Evolutionary conservation across 2,113 vertebrate species (phyloP).

Genomic region (Pedetes capensis): DNA sequence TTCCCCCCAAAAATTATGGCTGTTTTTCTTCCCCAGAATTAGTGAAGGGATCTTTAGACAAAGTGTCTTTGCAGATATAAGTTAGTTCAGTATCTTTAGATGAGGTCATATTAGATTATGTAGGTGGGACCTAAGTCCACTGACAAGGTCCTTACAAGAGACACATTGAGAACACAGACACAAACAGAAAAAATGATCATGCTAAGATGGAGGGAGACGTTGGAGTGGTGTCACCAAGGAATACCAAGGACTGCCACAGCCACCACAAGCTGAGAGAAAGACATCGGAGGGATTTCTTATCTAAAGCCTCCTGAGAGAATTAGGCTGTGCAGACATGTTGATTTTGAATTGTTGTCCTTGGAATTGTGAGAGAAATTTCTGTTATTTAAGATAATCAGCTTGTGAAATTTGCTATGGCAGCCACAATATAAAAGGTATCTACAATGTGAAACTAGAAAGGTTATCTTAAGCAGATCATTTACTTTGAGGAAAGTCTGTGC

Average conservation of each 20-base stretch:
- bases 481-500: background rate
- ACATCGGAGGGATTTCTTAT: background rate
- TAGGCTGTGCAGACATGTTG: background rate
- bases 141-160: background rate
- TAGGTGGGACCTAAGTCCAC: background rate
- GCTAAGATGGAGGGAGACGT: background rate
- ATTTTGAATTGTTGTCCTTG: background rate
- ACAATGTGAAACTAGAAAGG: slow-evolving; percentile 40
- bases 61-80: background rate
- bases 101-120: background rate
- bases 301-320: background rate
- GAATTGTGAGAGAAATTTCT: background rate
- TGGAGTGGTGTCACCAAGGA: background rate
- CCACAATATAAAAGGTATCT: background rate
- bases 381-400: background rate
- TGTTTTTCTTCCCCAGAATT: background rate
- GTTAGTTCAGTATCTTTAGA: background rate
- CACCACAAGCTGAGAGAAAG: background rate
- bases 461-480: background rate
- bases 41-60: background rate
- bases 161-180: background rate
- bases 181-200: background rate
- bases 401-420: background rate
- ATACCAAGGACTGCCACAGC: accelerated
- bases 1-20: background rate